Evolutionary conservation across 2,888 invertebrate genomes (phyloP).

Genomic region (Parapristionchus giblindavisi): DNA sequence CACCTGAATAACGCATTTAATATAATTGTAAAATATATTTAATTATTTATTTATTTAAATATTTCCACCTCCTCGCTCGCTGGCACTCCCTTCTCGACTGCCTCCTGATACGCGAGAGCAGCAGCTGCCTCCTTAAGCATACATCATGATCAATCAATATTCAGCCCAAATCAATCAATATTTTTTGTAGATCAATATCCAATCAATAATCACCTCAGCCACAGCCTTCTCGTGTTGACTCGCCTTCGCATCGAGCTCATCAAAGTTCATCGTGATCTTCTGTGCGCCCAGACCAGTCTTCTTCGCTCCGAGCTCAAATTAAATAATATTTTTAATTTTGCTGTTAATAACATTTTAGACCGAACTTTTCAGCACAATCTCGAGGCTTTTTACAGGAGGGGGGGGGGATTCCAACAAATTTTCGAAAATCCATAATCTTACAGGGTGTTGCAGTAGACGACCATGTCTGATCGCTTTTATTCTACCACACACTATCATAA

Average conservation of each 20-base stretch:
- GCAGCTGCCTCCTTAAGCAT: constrained; percentile 24
- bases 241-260: constrained; percentile 90
- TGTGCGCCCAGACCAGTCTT: constrained; percentile 92
- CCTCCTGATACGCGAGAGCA: constrained; percentile 31
- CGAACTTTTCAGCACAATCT: too few species aligned
- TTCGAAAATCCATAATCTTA: too few species aligned
- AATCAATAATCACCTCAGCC: constrained; percentile 56
- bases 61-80: constrained; percentile 19
- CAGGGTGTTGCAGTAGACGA: too few species aligned
- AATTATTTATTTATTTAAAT: neutral
- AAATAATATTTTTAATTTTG: too few species aligned
- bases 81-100: constrained; percentile 19
- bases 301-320: constrained; percentile 77
- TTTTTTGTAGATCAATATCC: too few species aligned
- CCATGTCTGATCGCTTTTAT: too few species aligned
- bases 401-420: too few species aligned
- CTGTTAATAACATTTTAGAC: too few species aligned
- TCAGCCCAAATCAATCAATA: too few species aligned
- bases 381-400: too few species aligned
- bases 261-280: constrained; percentile 88
- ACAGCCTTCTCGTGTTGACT: constrained; percentile 83
- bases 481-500: too few species aligned
- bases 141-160: neutral
- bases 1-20: constrained; percentile 4
- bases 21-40: too few species aligned